Base-by-base conservation (phyloP, 2,113 vertebrate species). In the Pelobates fuscus region DNA sequence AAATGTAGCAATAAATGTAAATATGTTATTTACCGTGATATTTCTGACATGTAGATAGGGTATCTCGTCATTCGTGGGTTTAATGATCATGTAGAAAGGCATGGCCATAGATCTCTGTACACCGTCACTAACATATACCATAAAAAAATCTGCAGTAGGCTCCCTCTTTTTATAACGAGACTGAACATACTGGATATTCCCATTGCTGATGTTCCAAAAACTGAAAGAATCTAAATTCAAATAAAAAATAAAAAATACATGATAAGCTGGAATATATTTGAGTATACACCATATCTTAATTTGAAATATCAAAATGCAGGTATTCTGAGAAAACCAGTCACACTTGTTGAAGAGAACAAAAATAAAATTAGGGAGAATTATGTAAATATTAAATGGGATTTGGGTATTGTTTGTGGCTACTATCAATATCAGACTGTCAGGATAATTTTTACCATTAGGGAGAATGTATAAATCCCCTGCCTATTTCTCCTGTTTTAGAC, bases 81-180 rank as follows among this genome's bases (percentile, higher is more conserved):
- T 88, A 81, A 84, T 91, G 64, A 89, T 82, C 80, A 89, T 77
- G 82, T 89, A 90, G 79, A 94, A 71, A 58, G 84, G 77, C 64
- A 84, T 25, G 2, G 87, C 77, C 70, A 80, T 68, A 17, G 89
- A 94, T 55, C 67, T 86, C 52, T 89, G 86, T 30, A 89, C 46
- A 3, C 87, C 86, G 10, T 92, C 88, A 46, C 81, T 92, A 67
- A 89, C 78, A 18, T 83, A 88, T 79, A 92, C 37, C 30, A 81
- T 81, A 72, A 89, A 82, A 57, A 23, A 43, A 79, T 92, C 87
- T 0, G 82, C 78, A 1, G 58, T 77, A 12, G 82, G 85, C 78
- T 89, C 93, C 67, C 27, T 81, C 68, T 3, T 1, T 58, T 79
- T 24, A 41, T 89, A 77, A 74, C 83, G 83, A 2, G 80, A 84